Evolutionary conservation across 2,113 vertebrate species (phyloP).

Genomic region (Capreolus pygargus): DNA sequence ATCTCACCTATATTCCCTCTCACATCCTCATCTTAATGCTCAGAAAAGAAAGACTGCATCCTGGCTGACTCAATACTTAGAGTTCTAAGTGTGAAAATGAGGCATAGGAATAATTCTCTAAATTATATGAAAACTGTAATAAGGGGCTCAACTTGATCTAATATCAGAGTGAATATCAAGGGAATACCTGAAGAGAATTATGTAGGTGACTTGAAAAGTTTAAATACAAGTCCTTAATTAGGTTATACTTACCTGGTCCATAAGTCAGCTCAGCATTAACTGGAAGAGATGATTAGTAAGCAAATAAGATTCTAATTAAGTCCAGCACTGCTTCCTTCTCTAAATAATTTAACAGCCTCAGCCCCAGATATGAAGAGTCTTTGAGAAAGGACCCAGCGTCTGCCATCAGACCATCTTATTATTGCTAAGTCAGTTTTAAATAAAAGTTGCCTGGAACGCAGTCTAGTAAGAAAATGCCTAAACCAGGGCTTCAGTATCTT

Average conservation of each 20-base stretch:
- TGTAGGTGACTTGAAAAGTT: constrained; percentile 18
- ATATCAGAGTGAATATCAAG: constrained; percentile 26
- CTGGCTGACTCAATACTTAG: background rate
- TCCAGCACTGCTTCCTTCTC: background rate
- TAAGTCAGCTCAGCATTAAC: constrained; percentile 37
- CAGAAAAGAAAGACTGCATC: background rate
- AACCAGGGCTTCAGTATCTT: background rate
- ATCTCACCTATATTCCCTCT: background rate
- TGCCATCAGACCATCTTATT: background rate
- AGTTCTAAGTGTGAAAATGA: background rate
- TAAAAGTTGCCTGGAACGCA: background rate
- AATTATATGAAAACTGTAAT: constrained; percentile 35
- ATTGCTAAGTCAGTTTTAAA: background rate
- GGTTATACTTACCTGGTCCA: constrained; percentile 5
- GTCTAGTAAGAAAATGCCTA: background rate
- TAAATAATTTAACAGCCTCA: background rate
- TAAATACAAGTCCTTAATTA: constrained; percentile 54
- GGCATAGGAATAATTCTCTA: constrained; percentile 12
- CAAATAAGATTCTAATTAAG: constrained; percentile 38
- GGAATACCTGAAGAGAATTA: constrained; percentile 43
- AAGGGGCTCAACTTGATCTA: constrained; percentile 9
- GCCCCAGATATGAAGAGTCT: background rate
- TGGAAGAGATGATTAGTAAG: constrained; percentile 53
- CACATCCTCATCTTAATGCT: background rate
- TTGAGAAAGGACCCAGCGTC: background rate